A percentile compares a stretch with the other conserved stretches of the same genome.
Evolutionary conservation across 2,888 invertebrate species (phyloP).

Genomic region (Melieria omissa): DNA sequence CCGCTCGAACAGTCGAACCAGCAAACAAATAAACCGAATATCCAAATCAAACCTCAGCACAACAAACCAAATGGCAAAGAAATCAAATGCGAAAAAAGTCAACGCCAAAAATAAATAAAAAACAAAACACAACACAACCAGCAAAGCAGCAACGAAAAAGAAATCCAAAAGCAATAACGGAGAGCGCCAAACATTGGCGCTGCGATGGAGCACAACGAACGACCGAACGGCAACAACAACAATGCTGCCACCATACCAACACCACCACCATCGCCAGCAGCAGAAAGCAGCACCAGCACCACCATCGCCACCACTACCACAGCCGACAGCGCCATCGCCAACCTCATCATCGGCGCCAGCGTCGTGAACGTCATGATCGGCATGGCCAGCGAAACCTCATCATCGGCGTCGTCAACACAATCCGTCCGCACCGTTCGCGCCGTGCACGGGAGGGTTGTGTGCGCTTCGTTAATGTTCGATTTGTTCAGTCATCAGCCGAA

Average conservation of each 20-base stretch:
- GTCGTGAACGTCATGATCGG: neutral
- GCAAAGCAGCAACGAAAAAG: slow-evolving; percentile 29
- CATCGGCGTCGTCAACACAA: too few species aligned
- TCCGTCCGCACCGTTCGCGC: too few species aligned
- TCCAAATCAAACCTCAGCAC: slow-evolving; percentile 23
- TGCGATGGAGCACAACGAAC: slow-evolving; percentile 21
- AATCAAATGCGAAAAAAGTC: slow-evolving; percentile 6
- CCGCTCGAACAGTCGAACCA: neutral
- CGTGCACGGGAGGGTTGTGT: slow-evolving; percentile 59
- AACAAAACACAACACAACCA: slow-evolving; percentile 9
- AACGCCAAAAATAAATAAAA: slow-evolving; percentile 7
- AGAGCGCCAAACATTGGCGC: slow-evolving; percentile 1
- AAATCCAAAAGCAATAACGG: slow-evolving; percentile 27
- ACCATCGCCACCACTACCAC: neutral
- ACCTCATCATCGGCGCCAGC: slow-evolving; percentile 2
- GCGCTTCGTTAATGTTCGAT: slow-evolving; percentile 64
- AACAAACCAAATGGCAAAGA: neutral
- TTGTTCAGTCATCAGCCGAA: slow-evolving; percentile 68
- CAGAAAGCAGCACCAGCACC: neutral
- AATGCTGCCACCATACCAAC: neutral
- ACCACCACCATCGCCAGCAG: neutral
- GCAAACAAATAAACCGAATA: slow-evolving; percentile 11
- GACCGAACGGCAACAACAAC: slow-evolving; percentile 22
- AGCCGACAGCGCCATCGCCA: slow-evolving; percentile 14
- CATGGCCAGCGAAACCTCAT: neutral